Conservation (phyloP, 2,113 vertebrate species). For the Microtus richardsoni region DNA sequence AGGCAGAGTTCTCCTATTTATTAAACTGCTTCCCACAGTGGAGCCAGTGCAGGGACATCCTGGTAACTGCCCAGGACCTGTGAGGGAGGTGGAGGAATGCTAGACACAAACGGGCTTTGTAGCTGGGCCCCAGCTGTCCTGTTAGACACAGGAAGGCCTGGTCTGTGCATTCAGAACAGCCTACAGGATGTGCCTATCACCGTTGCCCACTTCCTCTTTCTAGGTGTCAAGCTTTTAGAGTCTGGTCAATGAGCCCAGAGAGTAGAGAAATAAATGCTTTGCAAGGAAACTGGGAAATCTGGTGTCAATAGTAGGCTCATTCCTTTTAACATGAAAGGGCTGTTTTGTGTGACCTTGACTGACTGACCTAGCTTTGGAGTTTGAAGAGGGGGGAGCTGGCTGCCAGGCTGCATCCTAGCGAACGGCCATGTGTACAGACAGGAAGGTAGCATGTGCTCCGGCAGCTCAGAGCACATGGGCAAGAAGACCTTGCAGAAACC, state of each 20-base stretch:
- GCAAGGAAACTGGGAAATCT: constrained; percentile 66
- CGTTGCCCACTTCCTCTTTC: constrained; percentile 7
- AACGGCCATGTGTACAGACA: constrained; percentile 44
- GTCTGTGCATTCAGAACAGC: neutral
- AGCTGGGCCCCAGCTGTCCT: neutral
- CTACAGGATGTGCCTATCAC: constrained; percentile 44
- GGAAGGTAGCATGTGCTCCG: constrained; percentile 53
- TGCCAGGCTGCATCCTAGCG: constrained; percentile 49
- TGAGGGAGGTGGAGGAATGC: neutral
- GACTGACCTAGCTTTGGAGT: constrained; percentile 55
- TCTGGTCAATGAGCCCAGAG: constrained; percentile 61
- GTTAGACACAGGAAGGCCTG: neutral
- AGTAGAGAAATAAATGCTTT: constrained; percentile 67
- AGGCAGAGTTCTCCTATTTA: neutral
- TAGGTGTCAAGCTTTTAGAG: constrained; percentile 7
- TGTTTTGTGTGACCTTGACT: constrained; percentile 67
- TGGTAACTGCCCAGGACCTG: neutral
- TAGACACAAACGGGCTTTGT: neutral
- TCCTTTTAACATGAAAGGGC: constrained; percentile 71
- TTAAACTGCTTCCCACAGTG: neutral
- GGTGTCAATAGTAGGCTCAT: constrained; percentile 48
- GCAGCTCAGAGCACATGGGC: constrained; percentile 49
- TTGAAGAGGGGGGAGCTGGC: neutral
- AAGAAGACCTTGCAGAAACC: constrained; percentile 63
- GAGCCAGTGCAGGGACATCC: neutral